These are phyloP conservation scores for Apocrypta bakeri DNA, from an alignment of 1,140 invertebrate species.

Conservation along the genomic window DNA sequence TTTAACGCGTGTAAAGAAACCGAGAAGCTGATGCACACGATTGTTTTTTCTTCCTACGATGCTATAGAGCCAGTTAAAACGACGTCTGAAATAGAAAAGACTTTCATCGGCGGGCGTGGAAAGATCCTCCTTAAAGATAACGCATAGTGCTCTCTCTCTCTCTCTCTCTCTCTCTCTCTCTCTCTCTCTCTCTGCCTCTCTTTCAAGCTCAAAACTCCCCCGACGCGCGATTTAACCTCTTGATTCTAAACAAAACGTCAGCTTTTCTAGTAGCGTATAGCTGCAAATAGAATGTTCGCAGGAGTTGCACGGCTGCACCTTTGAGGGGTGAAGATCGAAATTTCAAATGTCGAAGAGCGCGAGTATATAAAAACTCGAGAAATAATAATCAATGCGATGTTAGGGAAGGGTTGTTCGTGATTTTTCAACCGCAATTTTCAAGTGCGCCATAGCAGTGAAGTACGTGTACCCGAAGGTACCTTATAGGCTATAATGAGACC, in stretches of 20 bases:
- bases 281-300: background rate
- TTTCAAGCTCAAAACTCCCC: background rate
- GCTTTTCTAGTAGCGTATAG: background rate
- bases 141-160: no score
- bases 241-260: slow-evolving; percentile 27
- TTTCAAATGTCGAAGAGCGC: background rate
- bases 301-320: background rate
- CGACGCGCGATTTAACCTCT: background rate
- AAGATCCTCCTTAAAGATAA: background rate
- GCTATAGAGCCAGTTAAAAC: background rate
- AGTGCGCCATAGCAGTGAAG: background rate
- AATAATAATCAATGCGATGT: background rate
- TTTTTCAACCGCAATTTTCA: background rate
- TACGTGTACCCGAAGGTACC: no score
- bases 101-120: background rate
- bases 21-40: background rate
- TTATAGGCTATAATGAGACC: no score
- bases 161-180: no score
- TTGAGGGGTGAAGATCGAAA: slow-evolving; percentile 9
- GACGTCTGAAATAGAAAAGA: background rate
- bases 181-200: no score
- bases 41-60: background rate
- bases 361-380: background rate
- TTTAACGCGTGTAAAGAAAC: no score
- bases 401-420: background rate